Base-by-base conservation (phyloP, 2,113 vertebrate genomes). In the Theropithecus gelada region DNA sequence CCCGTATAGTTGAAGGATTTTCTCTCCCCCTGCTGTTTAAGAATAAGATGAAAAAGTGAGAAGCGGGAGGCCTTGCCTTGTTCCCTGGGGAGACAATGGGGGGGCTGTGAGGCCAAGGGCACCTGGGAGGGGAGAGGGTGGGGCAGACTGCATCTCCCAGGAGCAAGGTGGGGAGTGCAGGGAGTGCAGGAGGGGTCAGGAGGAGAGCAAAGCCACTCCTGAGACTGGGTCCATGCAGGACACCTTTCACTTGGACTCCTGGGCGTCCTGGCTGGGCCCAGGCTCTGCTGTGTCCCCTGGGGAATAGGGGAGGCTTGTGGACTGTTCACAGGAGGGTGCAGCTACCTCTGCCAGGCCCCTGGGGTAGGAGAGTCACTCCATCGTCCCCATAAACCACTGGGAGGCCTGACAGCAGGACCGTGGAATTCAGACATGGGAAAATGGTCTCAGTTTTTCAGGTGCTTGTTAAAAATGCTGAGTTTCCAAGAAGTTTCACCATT, bases 31-130 rank as follows among this genome's bases (percentile, higher is more conserved):
- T 59, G 3, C 23, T 78, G 27, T 90, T 93, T 87, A 79, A 76
- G 57, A 45, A n/a, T 48, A 82, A 70, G 76, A 82, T 18, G 14
- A 23, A 43, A 43, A 72, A 52, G 18, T 64, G 12, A 84, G 55
- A 64, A 7, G 35, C 3, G 5, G n/a, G 50, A 16, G 22, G 16
- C 11, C 38, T 87, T n/a, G 30, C 6, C 7, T 48, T 66, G 22
- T 59, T 68, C 45, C 4, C 0, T 48, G 27, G 18, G 61, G 48
- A 52, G 35, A 25, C n/a, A 6, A 50, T 3, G 1, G 35, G 32
- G 20, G 32, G 9, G 20, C 13, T 6, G 0, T 32, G 1, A 30
- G 38, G 76, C 52, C 10, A 3, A 32, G 17, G 45, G 7, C 9
- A 2, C 27, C 8, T 6, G 23, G 48, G 45, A 18, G 45, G 6